Percentiles rank a stretch among this genome's conserved stretches.
Conservation (phyloP, 2,888 invertebrate species). For the Cremastinae sp. region DNA sequence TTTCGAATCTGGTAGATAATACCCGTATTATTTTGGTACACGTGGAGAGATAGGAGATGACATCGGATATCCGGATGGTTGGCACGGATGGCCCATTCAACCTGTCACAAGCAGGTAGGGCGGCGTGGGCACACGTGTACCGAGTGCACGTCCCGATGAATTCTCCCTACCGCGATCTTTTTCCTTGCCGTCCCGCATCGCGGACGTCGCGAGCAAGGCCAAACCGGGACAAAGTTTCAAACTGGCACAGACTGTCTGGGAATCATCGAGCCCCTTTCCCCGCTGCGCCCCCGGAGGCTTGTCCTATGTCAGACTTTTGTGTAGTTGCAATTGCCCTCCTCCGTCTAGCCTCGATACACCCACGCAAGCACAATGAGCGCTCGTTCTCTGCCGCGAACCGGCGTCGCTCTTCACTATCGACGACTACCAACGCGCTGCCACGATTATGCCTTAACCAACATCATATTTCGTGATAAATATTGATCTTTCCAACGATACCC, state of each 20-base stretch:
- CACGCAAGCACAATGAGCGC: conserved; percentile 1
- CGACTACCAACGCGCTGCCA: too few species aligned
- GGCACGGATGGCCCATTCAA: conserved; percentile 66
- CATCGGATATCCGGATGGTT: conserved; percentile 60
- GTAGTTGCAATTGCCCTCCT: conserved; percentile 41
- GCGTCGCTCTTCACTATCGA: conserved; percentile 48
- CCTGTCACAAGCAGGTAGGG: conserved; percentile 69
- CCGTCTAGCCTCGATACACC: conserved; percentile 53
- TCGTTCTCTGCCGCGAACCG: conserved; percentile 47
- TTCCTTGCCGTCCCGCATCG: conserved; percentile 36
- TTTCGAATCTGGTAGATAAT: too few species aligned
- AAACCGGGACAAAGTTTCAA: conserved; percentile 79
- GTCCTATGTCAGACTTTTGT: neutral
- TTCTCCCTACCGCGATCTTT: conserved; percentile 15
- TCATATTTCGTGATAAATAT: too few species aligned
- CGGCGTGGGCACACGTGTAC: conserved; percentile 63
- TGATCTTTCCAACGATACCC: too few species aligned
- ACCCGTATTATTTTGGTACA: conserved; percentile 47
- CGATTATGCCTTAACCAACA: too few species aligned
- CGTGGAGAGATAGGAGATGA: conserved; percentile 36
- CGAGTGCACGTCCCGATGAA: conserved; percentile 43
- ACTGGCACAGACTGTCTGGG: conserved; percentile 79
- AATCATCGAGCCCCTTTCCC: conserved; percentile 47
- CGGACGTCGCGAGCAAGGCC: conserved; percentile 66
- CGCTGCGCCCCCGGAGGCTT: neutral